A percentile compares a stretch with the other conserved stretches of the same genome.
phyloP scores from a whole-genome alignment of 2,797 vertebrate species.

The Scolopax rusticola region DNA sequence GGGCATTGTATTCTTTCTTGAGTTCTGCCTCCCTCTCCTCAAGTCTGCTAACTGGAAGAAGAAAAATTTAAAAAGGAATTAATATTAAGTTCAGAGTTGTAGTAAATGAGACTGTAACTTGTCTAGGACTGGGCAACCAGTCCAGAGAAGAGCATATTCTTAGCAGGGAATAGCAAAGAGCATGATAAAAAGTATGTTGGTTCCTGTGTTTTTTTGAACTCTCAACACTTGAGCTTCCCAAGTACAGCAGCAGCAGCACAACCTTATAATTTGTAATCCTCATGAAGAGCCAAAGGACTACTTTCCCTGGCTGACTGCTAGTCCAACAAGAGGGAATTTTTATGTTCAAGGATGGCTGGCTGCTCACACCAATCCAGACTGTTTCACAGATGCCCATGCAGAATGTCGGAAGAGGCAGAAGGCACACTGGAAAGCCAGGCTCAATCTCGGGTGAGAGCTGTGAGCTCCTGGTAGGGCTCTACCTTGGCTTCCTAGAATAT shows the following conservation, averaged over 20 bases:
- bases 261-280: neutral
- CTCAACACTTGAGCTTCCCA: neutral
- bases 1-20: conserved; percentile 94
- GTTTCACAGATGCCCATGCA: neutral
- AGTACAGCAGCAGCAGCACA: neutral
- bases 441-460: neutral
- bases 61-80: neutral
- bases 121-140: neutral
- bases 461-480: neutral
- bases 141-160: neutral
- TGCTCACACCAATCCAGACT: neutral
- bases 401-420: neutral
- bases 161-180: neutral
- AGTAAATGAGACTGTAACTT: neutral
- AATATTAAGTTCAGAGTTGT: neutral
- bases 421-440: rapidly evolving
- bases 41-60: conserved; percentile 90
- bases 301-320: neutral
- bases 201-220: neutral
- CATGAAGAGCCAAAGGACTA: neutral
- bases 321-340: neutral
- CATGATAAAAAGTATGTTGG: neutral
- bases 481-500: neutral
- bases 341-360: neutral
- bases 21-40: conserved; percentile 96